Percentiles rank a stretch among this genome's conserved stretches.
Conservation (phyloP, 1,140 invertebrate genomes). For the Drosophila varians region DNA sequence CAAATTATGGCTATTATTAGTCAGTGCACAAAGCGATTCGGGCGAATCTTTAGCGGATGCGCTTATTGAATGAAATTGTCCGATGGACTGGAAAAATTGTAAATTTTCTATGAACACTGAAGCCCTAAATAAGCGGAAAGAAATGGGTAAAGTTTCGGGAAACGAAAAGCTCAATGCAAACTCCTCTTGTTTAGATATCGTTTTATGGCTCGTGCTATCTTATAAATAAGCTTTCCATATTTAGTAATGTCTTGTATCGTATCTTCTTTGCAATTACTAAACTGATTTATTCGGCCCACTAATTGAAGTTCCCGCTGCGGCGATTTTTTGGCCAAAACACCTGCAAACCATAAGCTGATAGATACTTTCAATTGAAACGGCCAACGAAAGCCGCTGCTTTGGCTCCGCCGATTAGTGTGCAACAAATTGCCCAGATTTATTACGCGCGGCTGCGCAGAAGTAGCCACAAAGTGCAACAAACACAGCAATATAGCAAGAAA, state of each 20-base stretch:
- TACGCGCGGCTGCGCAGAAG: conserved; percentile 56
- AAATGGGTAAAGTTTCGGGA: background rate
- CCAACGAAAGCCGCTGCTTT: conserved; percentile 34
- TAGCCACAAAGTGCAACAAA: conserved; percentile 3
- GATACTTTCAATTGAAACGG: conserved; percentile 75
- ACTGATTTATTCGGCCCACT: conserved; percentile 65
- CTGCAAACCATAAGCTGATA: conserved; percentile 68
- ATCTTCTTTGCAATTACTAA: conserved; percentile 42
- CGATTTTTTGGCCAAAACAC: conserved; percentile 62
- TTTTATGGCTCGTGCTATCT: background rate
- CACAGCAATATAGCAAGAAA: conserved; percentile 8
- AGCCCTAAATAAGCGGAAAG: background rate
- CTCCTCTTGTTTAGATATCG: background rate
- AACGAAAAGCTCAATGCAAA: too few relatives aligned
- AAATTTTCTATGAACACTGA: background rate
- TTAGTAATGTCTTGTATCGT: conserved; percentile 6
- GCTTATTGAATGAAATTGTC: conserved; percentile 32
- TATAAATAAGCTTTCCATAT: background rate
- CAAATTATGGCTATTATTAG: conserved; percentile 78
- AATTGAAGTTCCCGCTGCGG: conserved; percentile 44
- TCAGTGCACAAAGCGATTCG: conserved; percentile 18
- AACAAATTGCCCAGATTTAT: conserved; percentile 81
- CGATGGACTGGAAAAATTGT: conserved; percentile 24
- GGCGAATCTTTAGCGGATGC: conserved; percentile 14
- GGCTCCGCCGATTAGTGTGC: conserved; percentile 68